Evolutionary conservation across 2,888 invertebrate species (phyloP), one percentile per base, ranked within the genome.

Genomic region (Chymomyza amoena): DNA sequence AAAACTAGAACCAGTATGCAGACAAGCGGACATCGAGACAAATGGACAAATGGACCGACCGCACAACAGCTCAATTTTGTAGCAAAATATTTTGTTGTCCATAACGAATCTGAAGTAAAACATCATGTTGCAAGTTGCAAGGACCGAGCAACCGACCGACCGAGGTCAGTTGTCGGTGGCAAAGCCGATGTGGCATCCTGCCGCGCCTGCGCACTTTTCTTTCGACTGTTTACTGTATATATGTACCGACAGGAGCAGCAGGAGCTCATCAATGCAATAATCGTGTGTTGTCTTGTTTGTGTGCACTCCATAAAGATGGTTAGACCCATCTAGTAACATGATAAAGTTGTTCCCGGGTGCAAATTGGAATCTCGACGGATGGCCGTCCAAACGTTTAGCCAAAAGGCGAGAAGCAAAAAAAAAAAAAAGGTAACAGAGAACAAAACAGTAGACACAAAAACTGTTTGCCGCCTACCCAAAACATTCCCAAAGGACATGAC

Each of bases 251-350:
- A 89, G 77, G 77, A 89, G 85, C 90, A 90, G 89, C 89, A 90
- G 89, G 90, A 89, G 89, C 90, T 89, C 89, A 90, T 89, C 90
- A 89, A 87, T 77, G 86, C 88, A 84, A 87, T 88, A 81, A 87
- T 88, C 87, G 77, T 83, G 79, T 72, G 79, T 72, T 78, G 79
- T 72, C 79, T 72, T 78, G 78, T 77, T 79, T 72, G 71, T 78
- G 79, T 76, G 64, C 73, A 61, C 72, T 13, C 20, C 15, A 39
- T 39, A 62, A 20, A 18, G 36, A 18, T 50, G 45, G 10, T 45
- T 28, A 61, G 45, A 18, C 6, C 10, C 57, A 9, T 20, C 28
- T 25, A 18, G 15, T 16, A 18, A 16, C 56, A 25, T 62, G 63
- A 66, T 69, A 64, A 69, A 66, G 72, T 60, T 66, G 72, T 72